These are phyloP conservation scores for Acomys russatus DNA, from an alignment of 2,797 vertebrate genomes.

Conservation along the genomic window DNA sequence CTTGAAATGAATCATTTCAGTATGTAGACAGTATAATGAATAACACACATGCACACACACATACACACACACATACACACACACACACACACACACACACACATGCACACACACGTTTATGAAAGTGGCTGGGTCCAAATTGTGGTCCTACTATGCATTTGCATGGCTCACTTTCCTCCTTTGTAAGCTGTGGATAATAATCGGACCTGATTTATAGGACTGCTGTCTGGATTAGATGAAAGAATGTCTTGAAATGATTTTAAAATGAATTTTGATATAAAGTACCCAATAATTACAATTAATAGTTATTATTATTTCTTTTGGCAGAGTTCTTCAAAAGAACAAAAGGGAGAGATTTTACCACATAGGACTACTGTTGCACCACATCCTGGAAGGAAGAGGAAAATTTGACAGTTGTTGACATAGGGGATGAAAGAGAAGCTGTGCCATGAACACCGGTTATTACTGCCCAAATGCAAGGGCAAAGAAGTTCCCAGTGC, in stretches of 20 bases:
- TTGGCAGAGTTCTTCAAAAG: constrained; percentile 29
- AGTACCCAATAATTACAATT: constrained; percentile 7
- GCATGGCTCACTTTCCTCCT: background rate
- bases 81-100: no score
- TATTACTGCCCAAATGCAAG: constrained; percentile 33
- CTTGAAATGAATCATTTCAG: background rate
- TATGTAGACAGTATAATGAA: background rate
- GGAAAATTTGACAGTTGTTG: background rate
- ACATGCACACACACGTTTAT: background rate
- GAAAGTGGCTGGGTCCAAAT: constrained; percentile 32
- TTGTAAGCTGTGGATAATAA: constrained; percentile 18
- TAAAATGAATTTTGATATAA: constrained; percentile 13
- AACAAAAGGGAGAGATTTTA: constrained; percentile 34
- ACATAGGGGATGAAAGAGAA: background rate
- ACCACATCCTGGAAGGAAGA: background rate
- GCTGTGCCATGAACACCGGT: background rate
- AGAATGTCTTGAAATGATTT: constrained; percentile 22
- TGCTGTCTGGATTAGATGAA: background rate
- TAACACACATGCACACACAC: background rate
- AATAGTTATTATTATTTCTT: background rate
- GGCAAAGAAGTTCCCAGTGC: background rate
- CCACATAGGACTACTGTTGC: background rate
- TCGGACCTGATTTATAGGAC: background rate
- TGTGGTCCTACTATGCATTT: background rate
- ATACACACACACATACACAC: no score